Conservation (phyloP, 2,797 vertebrate species). For the Enteromius viviparus region DNA sequence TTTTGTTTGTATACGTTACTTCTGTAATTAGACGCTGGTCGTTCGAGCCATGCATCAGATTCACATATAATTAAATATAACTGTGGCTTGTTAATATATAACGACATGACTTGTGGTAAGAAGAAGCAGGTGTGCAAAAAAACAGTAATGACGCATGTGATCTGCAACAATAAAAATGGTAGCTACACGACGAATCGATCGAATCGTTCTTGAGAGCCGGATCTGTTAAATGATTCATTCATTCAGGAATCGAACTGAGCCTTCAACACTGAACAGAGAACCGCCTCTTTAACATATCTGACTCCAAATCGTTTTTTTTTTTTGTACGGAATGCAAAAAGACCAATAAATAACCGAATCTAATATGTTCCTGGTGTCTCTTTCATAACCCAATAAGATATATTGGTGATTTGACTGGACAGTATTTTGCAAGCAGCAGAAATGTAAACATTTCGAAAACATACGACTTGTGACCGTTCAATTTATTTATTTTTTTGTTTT, state of each 20-base stretch:
- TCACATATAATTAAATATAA: not conserved
- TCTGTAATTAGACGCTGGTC: not conserved
- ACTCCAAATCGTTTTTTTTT: not conserved
- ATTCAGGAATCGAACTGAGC: not conserved
- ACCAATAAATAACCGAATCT: not conserved
- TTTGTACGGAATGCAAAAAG: not conserved
- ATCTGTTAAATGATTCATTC: not conserved
- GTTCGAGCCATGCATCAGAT: not conserved
- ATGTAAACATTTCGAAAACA: not conserved
- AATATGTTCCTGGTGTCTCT: no score
- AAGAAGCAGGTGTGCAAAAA: not conserved
- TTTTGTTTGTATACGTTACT: not conserved
- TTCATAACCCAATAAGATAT: not conserved
- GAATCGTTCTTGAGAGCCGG: not conserved
- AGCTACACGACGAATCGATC: not conserved
- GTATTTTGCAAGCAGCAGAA: not conserved
- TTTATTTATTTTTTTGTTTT: no score
- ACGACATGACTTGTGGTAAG: not conserved
- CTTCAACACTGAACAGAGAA: not conserved
- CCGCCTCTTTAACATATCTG: not conserved
- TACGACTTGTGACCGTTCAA: not conserved
- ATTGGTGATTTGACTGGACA: not conserved
- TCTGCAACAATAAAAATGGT: not conserved
- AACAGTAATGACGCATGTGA: conserved; percentile 26
- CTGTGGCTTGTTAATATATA: not conserved